Evolutionary conservation across 2,113 vertebrate species (phyloP).

Genomic region (Telmatochromis brichardi): DNA sequence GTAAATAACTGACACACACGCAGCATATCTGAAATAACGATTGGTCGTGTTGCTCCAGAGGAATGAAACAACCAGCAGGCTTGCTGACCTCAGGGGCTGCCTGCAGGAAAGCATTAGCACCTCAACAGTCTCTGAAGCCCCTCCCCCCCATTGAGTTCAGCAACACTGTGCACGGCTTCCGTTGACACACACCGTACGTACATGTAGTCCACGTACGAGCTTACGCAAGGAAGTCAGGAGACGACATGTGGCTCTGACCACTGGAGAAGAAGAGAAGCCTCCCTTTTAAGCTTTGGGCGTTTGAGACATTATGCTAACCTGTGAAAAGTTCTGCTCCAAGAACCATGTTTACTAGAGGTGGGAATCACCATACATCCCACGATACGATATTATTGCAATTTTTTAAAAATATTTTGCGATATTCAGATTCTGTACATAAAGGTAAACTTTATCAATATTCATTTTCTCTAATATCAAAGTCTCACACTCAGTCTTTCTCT

Average conservation of each 20-base stretch:
- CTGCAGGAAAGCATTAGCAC: constrained; percentile 42
- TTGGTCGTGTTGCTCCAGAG: neutral
- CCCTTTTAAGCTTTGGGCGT: neutral
- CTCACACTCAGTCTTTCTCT: no score
- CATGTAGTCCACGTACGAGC: neutral
- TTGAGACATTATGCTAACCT: neutral
- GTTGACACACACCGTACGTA: constrained; percentile 12
- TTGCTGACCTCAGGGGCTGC: neutral
- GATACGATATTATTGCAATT: no score
- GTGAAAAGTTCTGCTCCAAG: neutral
- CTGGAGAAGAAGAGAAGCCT: neutral
- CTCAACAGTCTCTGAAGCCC: neutral
- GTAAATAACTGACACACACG: neutral
- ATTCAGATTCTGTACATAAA: no score
- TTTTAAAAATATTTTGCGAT: no score
- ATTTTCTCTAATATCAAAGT: no score
- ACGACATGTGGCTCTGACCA: constrained; percentile 36
- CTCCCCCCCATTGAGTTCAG: neutral
- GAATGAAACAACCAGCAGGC: neutral
- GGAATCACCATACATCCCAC: rapidly evolving
- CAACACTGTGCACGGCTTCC: neutral
- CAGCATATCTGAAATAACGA: neutral
- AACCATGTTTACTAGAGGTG: neutral
- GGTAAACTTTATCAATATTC: rapidly evolving
- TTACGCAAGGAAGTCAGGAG: neutral